Base-by-base conservation (phyloP, 2,113 vertebrate genomes). In the Ciconia maguari region DNA sequence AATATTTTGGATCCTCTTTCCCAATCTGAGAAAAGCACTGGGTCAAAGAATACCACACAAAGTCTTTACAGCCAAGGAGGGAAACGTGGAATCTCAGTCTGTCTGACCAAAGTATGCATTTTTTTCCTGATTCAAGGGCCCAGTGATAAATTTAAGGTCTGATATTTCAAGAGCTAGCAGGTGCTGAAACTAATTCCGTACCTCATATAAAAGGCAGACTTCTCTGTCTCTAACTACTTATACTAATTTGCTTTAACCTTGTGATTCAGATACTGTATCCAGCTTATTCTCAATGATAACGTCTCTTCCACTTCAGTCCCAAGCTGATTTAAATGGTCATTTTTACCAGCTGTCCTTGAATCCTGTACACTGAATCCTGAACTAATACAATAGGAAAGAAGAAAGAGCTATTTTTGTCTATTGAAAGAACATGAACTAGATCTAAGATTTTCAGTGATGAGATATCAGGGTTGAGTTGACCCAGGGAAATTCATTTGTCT, bases 291-390 rank as follows among this genome's bases (percentile, higher is more conserved):
- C n/a, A 78, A 32, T 65, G 89, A 77, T n/a, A 66, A 61, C 34
- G n/a, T 57, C 22, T 36, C 32, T 71, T 55, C 46, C 66, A 22
- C 16, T 89, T 81, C 22, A 62, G 16, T 34, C 27, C 41, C 6
- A 5, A 69, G 20, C 13, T 75, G 69, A 89, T 75, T 94, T 66
- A 84, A 94, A 68, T 51, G 12, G 55, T 30, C 10, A 54, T 66
- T 89, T 95, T 92, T 87, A 15, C 74, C 51, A 94, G 9, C 14
- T 93, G n/a, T 54, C 65, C 61, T 94, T 93, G 69, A 71, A 81
- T 78, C 17, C 42, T 92, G 13, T 49, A 22, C 54, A 58, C 6
- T 29, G 60, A 93, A 74, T 55, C 49, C 74, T 87, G 48, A 82
- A 68, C 36, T 75, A 66, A 65, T 27, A 57, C 18, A 60, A 62